These are phyloP conservation scores for Orthosia gracilis DNA, from an alignment of 2,888 invertebrate species.

Conservation along the genomic window DNA sequence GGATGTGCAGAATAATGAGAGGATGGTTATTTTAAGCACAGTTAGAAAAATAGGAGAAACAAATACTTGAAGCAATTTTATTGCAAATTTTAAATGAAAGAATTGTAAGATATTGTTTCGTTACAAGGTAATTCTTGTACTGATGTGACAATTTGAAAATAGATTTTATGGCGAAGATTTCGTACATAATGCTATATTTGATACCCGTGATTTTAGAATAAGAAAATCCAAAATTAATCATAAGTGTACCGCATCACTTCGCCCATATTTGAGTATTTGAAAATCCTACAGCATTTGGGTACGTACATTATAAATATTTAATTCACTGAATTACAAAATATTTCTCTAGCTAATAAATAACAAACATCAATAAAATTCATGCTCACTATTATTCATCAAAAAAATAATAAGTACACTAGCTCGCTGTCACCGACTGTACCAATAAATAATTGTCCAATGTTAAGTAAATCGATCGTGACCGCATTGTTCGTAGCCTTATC, in stretches of 20 bases:
- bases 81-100: not conserved
- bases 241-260: no score
- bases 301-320: no score
- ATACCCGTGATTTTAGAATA: no score
- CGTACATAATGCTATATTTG: not conserved
- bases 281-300: no score
- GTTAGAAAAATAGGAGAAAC: not conserved
- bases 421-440: constrained; percentile 31
- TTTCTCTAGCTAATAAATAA: no score
- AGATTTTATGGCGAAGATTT: not conserved
- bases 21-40: not conserved
- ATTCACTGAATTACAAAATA: not conserved
- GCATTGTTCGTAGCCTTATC: constrained; percentile 68
- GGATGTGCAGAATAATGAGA: constrained; percentile 7
- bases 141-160: not conserved
- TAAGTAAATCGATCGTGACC: constrained; percentile 72
- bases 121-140: not conserved
- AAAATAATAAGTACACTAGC: not conserved
- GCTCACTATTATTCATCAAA: not conserved
- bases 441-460: constrained; percentile 59
- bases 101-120: not conserved
- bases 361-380: no score
- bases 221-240: no score
- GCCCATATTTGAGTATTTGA: not conserved
- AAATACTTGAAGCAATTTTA: not conserved